These are phyloP conservation scores for Dryococelus australis DNA, from an alignment of 2,888 invertebrate species.

Conservation along the genomic window DNA sequence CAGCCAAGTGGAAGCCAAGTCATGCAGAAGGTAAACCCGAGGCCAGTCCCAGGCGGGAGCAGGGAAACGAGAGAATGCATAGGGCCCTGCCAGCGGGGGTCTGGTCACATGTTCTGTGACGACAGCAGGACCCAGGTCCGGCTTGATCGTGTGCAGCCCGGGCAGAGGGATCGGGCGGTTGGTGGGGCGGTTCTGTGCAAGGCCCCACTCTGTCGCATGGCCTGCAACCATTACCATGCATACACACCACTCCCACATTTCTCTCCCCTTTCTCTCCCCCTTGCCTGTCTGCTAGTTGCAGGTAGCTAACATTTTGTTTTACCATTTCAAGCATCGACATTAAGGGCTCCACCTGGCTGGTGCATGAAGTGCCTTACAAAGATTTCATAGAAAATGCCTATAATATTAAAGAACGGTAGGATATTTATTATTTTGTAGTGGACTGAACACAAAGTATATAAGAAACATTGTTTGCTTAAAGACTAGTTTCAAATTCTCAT, in stretches of 20 bases:
- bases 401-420: too few relatives aligned
- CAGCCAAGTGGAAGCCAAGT: conserved; percentile 81
- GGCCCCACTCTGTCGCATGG: conserved; percentile 13
- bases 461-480: too few relatives aligned
- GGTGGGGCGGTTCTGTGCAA: conserved; percentile 48
- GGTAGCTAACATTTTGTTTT: too few relatives aligned
- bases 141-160: conserved; percentile 53
- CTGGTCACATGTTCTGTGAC: conserved; percentile 60
- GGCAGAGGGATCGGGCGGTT: conserved; percentile 51
- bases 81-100: conserved; percentile 86
- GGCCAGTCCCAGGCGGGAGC: conserved; percentile 80
- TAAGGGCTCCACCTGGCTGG: too few relatives aligned
- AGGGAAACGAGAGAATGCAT: conserved; percentile 88
- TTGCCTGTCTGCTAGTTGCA: too few relatives aligned
- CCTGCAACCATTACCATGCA: background rate
- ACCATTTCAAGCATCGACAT: too few relatives aligned
- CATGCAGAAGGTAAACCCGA: conserved; percentile 77
- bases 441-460: too few relatives aligned
- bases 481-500: too few relatives aligned
- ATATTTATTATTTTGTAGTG: too few relatives aligned
- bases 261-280: too few relatives aligned
- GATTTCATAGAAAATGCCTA: too few relatives aligned
- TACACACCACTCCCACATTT: background rate
- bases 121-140: conserved; percentile 63
- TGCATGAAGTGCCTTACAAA: too few relatives aligned